These are phyloP conservation scores for Megalonaias nervosa DNA, from an alignment of 1,140 invertebrate genomes.

Conservation along the genomic window DNA sequence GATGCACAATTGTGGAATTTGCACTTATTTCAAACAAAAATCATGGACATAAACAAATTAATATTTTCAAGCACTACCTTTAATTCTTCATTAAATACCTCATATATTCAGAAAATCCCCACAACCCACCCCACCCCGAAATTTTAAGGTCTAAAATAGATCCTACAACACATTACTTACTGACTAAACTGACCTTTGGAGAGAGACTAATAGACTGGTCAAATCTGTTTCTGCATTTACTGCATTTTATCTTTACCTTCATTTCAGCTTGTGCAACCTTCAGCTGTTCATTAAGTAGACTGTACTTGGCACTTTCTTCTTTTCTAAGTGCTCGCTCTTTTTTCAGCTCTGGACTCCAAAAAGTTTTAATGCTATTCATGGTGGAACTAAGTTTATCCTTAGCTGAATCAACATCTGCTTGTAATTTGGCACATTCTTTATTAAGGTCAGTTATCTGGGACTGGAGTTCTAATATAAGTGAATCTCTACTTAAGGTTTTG, in stretches of 20 bases:
- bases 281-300: slow-evolving; percentile 96
- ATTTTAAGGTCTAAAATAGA: too few relatives aligned
- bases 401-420: slow-evolving; percentile 96
- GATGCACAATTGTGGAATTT: too few relatives aligned
- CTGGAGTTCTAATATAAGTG: slow-evolving; percentile 88
- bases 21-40: too few relatives aligned
- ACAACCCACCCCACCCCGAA: too few relatives aligned
- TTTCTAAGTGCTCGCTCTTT: slow-evolving; percentile 96
- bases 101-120: too few relatives aligned
- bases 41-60: too few relatives aligned
- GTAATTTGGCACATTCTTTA: slow-evolving; percentile 95
- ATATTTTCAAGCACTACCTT: too few relatives aligned
- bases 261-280: slow-evolving; percentile 97
- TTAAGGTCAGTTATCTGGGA: slow-evolving; percentile 96
- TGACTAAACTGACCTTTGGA: too few relatives aligned
- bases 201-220: too few relatives aligned
- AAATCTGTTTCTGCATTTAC: background rate
- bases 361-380: slow-evolving; percentile 99
- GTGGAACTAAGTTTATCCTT: slow-evolving; percentile 98
- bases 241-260: slow-evolving; percentile 81
- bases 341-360: slow-evolving; percentile 99
- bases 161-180: too few relatives aligned
- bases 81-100: too few relatives aligned
- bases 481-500: slow-evolving; percentile 54
- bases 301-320: slow-evolving; percentile 98